Conservation (phyloP, 2,797 vertebrate genomes). For the Crypturellus tataupa region DNA sequence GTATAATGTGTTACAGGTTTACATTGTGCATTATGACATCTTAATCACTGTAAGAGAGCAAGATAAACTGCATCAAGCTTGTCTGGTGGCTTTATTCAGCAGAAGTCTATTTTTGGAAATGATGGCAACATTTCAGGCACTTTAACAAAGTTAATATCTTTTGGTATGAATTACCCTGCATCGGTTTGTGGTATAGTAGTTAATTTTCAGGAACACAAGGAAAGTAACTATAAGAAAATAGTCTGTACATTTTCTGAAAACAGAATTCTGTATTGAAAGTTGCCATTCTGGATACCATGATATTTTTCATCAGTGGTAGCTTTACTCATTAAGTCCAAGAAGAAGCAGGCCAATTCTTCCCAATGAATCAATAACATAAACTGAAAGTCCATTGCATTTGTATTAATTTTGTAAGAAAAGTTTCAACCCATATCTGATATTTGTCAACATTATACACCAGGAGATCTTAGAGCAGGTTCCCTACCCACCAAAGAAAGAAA, state of each 20-base stretch:
- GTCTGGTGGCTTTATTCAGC: conserved; percentile 22
- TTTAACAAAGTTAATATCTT: conserved; percentile 57
- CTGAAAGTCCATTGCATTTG: background rate
- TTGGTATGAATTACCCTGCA: conserved; percentile 23
- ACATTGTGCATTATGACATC: background rate
- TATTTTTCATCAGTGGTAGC: background rate
- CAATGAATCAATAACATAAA: background rate
- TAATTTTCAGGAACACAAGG: conserved; percentile 31
- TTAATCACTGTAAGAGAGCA: conserved; percentile 33
- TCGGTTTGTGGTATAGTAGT: conserved; percentile 52
- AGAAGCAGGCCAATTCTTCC: background rate
- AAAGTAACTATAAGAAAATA: conserved; percentile 34
- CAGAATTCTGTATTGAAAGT: background rate
- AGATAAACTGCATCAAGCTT: conserved; percentile 49
- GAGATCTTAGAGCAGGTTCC: background rate
- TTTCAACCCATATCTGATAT: background rate
- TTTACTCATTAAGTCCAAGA: background rate
- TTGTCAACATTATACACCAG: background rate
- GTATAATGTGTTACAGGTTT: conserved; percentile 46
- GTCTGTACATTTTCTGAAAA: conserved; percentile 47
- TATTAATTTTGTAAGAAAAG: background rate
- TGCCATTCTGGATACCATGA: background rate
- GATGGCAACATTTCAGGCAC: conserved; percentile 40
- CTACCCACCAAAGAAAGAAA: background rate
- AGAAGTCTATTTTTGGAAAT: conserved; percentile 57